Base-by-base conservation (phyloP, 1,140 invertebrate genomes). In the Pseudachorutes palmiensis region DNA sequence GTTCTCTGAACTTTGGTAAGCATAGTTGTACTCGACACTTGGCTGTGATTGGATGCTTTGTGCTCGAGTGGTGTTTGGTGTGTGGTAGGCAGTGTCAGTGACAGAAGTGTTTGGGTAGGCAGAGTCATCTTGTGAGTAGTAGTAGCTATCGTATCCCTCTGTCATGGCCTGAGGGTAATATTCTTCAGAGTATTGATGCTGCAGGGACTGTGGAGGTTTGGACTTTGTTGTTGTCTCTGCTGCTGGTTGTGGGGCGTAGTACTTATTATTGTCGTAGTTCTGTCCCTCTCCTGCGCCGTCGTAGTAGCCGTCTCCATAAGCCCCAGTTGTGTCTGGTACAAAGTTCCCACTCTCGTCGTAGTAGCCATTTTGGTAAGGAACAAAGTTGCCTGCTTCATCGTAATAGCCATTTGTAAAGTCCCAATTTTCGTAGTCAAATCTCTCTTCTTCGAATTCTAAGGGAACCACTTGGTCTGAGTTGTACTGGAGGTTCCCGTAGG, bases 1-100 rank as follows among this genome's bases (percentile, higher is more conserved):
- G 60, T 74, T 74, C 60, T 74, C 72, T 59, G 70, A 60, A 71
- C 72, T 74, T 74, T 74, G 72, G 70, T 74, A 74, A 70, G 72
- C 72, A 69, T 71, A 74, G 66, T 74, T 74, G 65, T 71, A 74
- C 49, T 74, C 72, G 29, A 70, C 62, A 60, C 68, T 74, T 49
- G 72, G 67, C 41, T 73, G 66, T 62, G 69, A 73, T 19, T 66
- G 64, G 2, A 65, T 31, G 51, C 22, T 49, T 1, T 64, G 64
- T 24, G n/a, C n/a, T 19, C 57, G 48, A 16, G 2, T 36, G n/a
- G 14, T 63, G 61, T 30, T 5, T n/a, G 36, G 3, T n/a, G 9
- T 2, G 45, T 12, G 24, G 24, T 26, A 12, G 28, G 9, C 28
- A 5, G 63, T 9, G 24, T 29, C 49, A 5, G 49, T 63, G 24